Evolutionary conservation across 2,888 invertebrate species (phyloP).

Genomic region (Chymomyza procnemis): DNA sequence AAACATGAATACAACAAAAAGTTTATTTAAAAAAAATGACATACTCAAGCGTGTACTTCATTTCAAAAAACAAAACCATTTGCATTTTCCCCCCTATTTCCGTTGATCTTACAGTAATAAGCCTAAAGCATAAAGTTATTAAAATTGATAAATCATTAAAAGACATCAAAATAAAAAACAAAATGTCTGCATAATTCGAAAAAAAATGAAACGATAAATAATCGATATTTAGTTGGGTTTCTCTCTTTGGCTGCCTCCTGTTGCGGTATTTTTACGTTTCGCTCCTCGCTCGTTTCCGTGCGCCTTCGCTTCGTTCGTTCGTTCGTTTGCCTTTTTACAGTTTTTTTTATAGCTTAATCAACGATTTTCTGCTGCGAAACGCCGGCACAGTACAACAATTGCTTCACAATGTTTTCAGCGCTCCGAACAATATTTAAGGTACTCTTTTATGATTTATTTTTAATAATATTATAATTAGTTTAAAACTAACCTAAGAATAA

Average conservation of each 20-base stretch:
- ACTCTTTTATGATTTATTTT: conserved; percentile 37
- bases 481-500: no score
- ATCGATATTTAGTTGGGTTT: not conserved
- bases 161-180: no score
- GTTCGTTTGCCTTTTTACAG: not conserved
- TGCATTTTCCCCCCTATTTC: no score
- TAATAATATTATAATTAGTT: not conserved
- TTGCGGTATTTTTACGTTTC: conserved; percentile 3
- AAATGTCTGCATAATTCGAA: conserved; percentile 27
- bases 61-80: conserved; percentile 10
- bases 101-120: no score
- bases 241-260: not conserved
- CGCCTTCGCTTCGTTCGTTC: not conserved
- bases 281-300: not conserved
- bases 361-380: not conserved
- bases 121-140: conserved; percentile 22
- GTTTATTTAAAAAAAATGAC: conserved; percentile 6
- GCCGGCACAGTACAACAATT: conserved; percentile 51
- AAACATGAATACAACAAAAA: conserved; percentile 29
- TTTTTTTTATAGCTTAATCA: not conserved
- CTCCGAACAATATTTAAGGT: conserved; percentile 55
- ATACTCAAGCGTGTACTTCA: conserved; percentile 26
- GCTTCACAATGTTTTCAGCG: conserved; percentile 63
- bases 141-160: conserved; percentile 23
- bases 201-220: conserved; percentile 8